These are phyloP conservation scores for Mythimna lalbum DNA, from an alignment of 2,888 invertebrate species.

Conservation along the genomic window DNA sequence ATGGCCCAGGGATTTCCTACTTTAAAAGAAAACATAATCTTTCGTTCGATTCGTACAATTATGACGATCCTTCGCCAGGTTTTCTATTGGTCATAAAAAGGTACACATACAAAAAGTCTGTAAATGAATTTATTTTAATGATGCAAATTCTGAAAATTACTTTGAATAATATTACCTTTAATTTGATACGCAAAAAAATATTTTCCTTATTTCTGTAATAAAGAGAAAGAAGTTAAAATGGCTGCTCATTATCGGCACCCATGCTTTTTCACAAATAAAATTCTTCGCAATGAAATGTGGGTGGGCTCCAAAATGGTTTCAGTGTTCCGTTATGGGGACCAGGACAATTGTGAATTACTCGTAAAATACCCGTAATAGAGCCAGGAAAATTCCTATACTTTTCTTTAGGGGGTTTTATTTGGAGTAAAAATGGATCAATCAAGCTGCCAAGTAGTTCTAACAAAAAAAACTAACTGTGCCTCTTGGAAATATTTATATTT, in stretches of 20 bases:
- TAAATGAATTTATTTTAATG: no score
- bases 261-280: constrained; percentile 37
- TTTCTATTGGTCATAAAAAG: no score
- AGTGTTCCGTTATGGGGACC: constrained; percentile 27
- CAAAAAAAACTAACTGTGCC: no score
- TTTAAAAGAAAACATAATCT: no score
- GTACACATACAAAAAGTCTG: no score
- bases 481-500: no score
- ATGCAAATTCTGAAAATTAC: no score
- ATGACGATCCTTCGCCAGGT: no score
- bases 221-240: constrained; percentile 14
- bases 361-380: constrained; percentile 46
- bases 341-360: constrained; percentile 32
- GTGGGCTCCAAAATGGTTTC: constrained; percentile 21
- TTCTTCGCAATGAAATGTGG: constrained; percentile 27
- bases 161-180: not conserved
- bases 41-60: no score
- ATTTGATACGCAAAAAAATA: not conserved
- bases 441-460: no score
- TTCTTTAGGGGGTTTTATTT: not conserved
- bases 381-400: constrained; percentile 4
- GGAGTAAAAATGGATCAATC: not conserved
- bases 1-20: no score
- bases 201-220: constrained; percentile 3
- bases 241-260: not conserved